These are phyloP conservation scores for Mugil cephalus DNA, from an alignment of 2,113 vertebrate genomes.

Conservation along the genomic window DNA sequence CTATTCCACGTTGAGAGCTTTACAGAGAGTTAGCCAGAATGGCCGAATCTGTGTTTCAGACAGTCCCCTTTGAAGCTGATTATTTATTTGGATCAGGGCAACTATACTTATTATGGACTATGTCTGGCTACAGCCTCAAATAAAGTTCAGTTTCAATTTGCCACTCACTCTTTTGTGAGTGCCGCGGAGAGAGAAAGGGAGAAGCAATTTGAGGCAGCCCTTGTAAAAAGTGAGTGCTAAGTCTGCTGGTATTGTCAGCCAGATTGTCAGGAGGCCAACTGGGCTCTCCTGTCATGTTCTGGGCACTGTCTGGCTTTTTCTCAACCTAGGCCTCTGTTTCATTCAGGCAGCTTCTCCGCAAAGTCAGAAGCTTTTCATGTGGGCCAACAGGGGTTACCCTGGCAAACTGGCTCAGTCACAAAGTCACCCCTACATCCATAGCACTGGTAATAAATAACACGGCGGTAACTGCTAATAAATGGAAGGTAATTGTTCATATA, in stretches of 20 bases:
- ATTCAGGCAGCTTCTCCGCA: slow-evolving; percentile 65
- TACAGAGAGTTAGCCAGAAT: slow-evolving; percentile 56
- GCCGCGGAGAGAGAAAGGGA: slow-evolving; percentile 60
- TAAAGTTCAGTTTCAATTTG: slow-evolving; percentile 81
- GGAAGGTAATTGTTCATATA: neutral
- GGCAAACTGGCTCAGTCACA: slow-evolving; percentile 55
- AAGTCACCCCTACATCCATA: slow-evolving; percentile 43
- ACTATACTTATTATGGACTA: slow-evolving; percentile 67
- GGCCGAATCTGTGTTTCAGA: slow-evolving; percentile 76
- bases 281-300: slow-evolving; percentile 73
- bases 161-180: slow-evolving; percentile 71
- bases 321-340: slow-evolving; percentile 69
- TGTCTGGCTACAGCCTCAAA: slow-evolving; percentile 72
- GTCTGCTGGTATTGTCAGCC: slow-evolving; percentile 79
- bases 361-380: slow-evolving; percentile 69
- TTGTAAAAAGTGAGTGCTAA: slow-evolving; percentile 84
- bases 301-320: slow-evolving; percentile 68
- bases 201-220: slow-evolving; percentile 79
- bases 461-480: slow-evolving; percentile 8
- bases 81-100: slow-evolving; percentile 77
- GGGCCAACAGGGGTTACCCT: slow-evolving; percentile 46
- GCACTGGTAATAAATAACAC: slow-evolving; percentile 19
- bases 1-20: slow-evolving; percentile 64
- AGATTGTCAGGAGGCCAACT: slow-evolving; percentile 83
- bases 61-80: slow-evolving; percentile 71